phyloP scores from a whole-genome alignment of 2,888 invertebrate species.

The Ectemnius continuus region DNA sequence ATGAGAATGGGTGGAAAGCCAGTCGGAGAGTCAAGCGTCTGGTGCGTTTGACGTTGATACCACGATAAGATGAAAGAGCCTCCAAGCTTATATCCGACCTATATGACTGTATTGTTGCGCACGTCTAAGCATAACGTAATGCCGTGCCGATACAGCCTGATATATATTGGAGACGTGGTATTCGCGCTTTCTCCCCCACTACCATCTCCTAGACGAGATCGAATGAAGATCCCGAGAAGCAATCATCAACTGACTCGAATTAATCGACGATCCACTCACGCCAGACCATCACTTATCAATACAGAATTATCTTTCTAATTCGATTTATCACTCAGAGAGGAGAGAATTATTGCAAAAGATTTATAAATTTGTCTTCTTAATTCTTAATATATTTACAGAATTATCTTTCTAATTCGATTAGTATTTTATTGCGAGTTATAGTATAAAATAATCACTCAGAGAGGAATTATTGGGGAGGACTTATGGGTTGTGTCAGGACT shows the following conservation, averaged over 20 bases:
- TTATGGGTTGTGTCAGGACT: neutral
- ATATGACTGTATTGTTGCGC: conserved; percentile 75
- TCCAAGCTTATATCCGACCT: conserved; percentile 75
- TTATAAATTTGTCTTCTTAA: neutral
- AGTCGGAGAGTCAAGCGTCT: conserved; percentile 71
- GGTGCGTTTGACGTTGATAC: conserved; percentile 78
- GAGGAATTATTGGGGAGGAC: too few species aligned
- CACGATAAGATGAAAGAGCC: conserved; percentile 78
- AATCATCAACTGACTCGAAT: too few species aligned
- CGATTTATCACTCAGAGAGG: too few species aligned
- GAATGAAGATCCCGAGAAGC: too few species aligned
- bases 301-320: too few species aligned
- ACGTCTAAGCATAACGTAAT: conserved; percentile 74
- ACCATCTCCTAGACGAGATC: too few species aligned
- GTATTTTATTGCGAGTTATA: neutral
- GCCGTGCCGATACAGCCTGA: conserved; percentile 69
- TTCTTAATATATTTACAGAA: too few species aligned
- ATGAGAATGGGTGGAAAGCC: conserved; percentile 72
- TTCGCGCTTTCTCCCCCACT: conserved; percentile 14
- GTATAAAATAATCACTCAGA: neutral
- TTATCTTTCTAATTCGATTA: neutral
- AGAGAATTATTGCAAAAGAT: too few species aligned
- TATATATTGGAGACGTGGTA: conserved; percentile 56
- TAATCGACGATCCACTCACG: too few species aligned
- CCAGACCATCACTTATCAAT: too few species aligned